These are phyloP conservation scores for Calyptomena viridis DNA, from an alignment of 2,113 vertebrate genomes.

Conservation along the genomic window DNA sequence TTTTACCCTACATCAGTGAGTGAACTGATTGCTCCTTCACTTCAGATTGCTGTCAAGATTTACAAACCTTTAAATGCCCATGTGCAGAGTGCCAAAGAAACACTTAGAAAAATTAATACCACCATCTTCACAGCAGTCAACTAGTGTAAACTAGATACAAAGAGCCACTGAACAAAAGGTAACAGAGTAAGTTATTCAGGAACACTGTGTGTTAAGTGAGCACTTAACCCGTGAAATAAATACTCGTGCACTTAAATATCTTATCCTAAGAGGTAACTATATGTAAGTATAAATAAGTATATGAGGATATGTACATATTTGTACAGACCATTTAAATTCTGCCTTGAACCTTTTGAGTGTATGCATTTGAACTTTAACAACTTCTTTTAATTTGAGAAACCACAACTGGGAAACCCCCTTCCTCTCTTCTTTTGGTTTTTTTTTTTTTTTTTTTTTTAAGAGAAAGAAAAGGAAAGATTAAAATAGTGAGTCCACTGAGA, in stretches of 20 bases:
- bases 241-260: neutral
- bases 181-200: neutral
- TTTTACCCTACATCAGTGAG: neutral
- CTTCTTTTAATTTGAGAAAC: neutral
- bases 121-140: neutral
- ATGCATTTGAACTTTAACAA: neutral
- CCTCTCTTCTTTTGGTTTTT: fast-evolving
- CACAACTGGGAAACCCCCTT: neutral
- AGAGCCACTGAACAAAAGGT: neutral
- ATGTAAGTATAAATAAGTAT: neutral
- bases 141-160: neutral
- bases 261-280: neutral
- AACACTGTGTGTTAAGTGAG: neutral
- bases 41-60: neutral
- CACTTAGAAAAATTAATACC: neutral
- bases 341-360: neutral
- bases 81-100: neutral
- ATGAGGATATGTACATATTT: neutral
- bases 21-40: neutral
- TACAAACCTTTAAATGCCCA: neutral
- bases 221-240: neutral
- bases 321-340: neutral
- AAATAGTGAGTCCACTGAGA: neutral
- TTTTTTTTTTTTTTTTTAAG: too few relatives aligned
- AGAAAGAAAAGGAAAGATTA: neutral